phyloP scores from a whole-genome alignment of 2,888 invertebrate species.

The Muschampia plurimacula region DNA sequence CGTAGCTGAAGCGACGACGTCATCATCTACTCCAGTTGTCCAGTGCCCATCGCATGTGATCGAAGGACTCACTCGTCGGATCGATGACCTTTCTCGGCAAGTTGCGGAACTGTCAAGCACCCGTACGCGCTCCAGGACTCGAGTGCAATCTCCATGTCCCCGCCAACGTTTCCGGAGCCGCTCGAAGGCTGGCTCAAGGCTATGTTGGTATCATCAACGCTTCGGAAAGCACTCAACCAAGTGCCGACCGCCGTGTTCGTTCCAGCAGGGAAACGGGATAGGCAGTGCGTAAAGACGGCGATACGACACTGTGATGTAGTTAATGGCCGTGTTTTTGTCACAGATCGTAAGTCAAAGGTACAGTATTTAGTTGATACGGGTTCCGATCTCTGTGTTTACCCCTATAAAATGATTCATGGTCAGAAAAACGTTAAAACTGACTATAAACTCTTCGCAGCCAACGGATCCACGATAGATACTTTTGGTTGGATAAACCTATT shows the following conservation, averaged over 20 bases:
- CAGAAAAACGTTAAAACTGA: background rate
- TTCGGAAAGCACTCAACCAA: no score
- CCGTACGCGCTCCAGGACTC: background rate
- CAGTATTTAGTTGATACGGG: slow-evolving; percentile 4
- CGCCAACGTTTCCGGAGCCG: no score
- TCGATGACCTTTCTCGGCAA: background rate
- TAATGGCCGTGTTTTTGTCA: background rate
- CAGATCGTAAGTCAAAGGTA: background rate
- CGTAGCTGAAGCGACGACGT: no score
- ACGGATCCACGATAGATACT: background rate
- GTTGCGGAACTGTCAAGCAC: background rate
- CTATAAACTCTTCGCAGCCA: background rate
- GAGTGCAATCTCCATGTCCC: background rate
- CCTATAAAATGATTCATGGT: background rate
- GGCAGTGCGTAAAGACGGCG: no score
- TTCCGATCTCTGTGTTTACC: slow-evolving; percentile 9
- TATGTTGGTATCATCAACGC: no score
- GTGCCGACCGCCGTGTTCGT: no score
- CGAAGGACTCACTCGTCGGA: background rate
- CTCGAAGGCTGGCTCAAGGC: no score
- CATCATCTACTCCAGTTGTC: background rate
- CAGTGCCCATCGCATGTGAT: background rate
- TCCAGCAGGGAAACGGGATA: no score
- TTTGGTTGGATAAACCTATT: background rate
- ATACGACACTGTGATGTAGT: no score